Evolutionary conservation across 2,888 invertebrate genomes (phyloP).

Genomic region (Drosophila anomalata): DNA sequence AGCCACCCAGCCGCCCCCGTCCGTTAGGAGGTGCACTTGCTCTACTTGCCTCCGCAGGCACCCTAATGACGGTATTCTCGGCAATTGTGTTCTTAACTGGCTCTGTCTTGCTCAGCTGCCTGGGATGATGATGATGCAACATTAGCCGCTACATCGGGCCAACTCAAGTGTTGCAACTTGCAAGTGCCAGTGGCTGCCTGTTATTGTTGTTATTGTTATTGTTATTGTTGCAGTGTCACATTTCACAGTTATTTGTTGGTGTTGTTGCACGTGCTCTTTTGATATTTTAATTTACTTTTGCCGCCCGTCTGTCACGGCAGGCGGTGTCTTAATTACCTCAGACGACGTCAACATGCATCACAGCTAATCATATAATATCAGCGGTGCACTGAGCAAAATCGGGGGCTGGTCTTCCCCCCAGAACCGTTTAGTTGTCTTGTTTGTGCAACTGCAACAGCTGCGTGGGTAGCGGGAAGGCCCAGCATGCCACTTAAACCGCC

Average conservation of each 20-base stretch:
- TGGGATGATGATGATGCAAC: conserved; percentile 51
- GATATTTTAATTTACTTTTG: conserved; percentile 62
- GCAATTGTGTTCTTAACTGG: background rate
- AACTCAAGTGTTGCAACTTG: conserved; percentile 56
- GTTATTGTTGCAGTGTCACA: conserved; percentile 60
- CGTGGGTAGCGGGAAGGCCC: conserved; percentile 42
- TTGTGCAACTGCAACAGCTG: conserved; percentile 8
- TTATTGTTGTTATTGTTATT: background rate
- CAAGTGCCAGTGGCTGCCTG: conserved; percentile 14
- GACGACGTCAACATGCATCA: conserved; percentile 38
- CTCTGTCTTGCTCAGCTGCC: conserved; percentile 2
- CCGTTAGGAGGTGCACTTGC: background rate
- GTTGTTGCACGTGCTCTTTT: conserved; percentile 57
- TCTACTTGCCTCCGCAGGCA: conserved; percentile 15
- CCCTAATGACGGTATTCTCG: no score
- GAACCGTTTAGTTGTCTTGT: background rate
- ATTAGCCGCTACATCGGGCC: conserved; percentile 31
- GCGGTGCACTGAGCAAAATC: background rate
- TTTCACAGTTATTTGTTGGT: conserved; percentile 64
- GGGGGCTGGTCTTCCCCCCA: background rate
- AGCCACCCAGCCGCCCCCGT: background rate
- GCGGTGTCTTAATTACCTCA: conserved; percentile 60
- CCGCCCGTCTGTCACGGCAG: conserved; percentile 63
- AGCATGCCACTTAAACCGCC: background rate
- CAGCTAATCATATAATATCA: conserved; percentile 28